Conservation (phyloP, 1,140 invertebrate species). For the Apis florea region DNA sequence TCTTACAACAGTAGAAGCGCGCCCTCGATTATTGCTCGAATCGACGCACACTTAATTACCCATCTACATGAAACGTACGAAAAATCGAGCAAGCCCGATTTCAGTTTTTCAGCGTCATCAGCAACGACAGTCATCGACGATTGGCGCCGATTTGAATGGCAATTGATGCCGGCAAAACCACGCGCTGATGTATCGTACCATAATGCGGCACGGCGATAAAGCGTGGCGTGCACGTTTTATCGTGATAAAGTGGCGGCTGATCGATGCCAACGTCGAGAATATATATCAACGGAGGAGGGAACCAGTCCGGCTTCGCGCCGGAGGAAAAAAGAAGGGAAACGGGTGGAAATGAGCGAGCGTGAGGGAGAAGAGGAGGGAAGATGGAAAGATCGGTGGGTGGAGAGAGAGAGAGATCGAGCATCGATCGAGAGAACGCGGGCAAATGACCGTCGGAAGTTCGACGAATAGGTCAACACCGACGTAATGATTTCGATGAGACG, state of each 20-base stretch:
- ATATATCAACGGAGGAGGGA: neutral
- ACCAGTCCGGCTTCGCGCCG: neutral
- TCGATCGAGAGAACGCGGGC: neutral
- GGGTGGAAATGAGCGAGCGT: conserved; percentile 10
- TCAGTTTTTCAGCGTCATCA: conserved; percentile 22
- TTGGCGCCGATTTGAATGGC: conserved; percentile 72
- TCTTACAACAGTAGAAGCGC: too few relatives aligned
- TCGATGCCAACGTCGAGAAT: conserved; percentile 62
- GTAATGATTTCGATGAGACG: conserved; percentile 31
- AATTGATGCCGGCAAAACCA: conserved; percentile 74
- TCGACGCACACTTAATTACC: neutral
- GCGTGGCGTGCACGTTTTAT: conserved; percentile 30
- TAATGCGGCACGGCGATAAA: conserved; percentile 70
- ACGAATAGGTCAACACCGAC: conserved; percentile 26
- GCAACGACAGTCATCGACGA: conserved; percentile 45
- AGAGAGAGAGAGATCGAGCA: neutral
- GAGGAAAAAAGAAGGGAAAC: conserved; percentile 16
- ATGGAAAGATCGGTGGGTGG: neutral
- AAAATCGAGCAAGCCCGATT: neutral
- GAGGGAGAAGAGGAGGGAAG: neutral
- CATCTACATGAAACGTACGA: neutral
- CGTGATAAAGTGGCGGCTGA: conserved; percentile 66
- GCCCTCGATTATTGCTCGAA: neutral
- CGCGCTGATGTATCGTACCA: conserved; percentile 70
- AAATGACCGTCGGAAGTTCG: conserved; percentile 13